Percentiles rank a stretch among this genome's conserved stretches.
Evolutionary conservation across 2,113 vertebrate genomes (phyloP).

Genomic region (Bolborhynchus lineola): DNA sequence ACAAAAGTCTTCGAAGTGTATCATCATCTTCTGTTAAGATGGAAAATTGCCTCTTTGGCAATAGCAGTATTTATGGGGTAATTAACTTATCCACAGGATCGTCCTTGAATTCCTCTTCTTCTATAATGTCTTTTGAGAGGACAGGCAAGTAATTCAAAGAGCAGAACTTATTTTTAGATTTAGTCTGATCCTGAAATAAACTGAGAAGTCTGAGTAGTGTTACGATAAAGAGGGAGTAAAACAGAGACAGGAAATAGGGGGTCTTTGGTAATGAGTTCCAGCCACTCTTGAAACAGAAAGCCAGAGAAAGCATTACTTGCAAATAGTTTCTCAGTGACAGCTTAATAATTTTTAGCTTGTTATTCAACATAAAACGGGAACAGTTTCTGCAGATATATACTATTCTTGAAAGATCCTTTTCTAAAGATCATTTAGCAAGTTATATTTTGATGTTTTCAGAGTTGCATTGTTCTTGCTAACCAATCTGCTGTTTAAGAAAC

Average conservation of each 20-base stretch:
- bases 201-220: slow-evolving; percentile 67
- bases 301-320: slow-evolving; percentile 72
- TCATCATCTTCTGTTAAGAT: background rate
- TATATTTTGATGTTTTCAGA: slow-evolving; percentile 68
- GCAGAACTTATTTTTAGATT: slow-evolving; percentile 75
- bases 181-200: slow-evolving; percentile 76
- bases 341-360: slow-evolving; percentile 74
- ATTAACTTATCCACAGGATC: background rate
- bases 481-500: slow-evolving; percentile 72
- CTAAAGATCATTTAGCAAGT: slow-evolving; percentile 73
- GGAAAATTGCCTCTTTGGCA: slow-evolving; percentile 26
- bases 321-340: slow-evolving; percentile 80
- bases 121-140: slow-evolving; percentile 59
- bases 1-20: background rate
- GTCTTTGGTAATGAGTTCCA: slow-evolving; percentile 84
- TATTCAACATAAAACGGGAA: slow-evolving; percentile 70
- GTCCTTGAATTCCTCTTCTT: slow-evolving; percentile 11
- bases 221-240: slow-evolving; percentile 68
- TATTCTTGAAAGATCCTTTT: slow-evolving; percentile 23
- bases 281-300: slow-evolving; percentile 76
- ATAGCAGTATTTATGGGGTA: background rate
- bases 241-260: slow-evolving; percentile 80
- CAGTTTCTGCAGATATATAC: slow-evolving; percentile 54
- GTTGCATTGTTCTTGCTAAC: slow-evolving; percentile 69
- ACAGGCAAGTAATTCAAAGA: slow-evolving; percentile 67